Evolutionary conservation across 2,797 vertebrate genomes (phyloP), one percentile per base, ranked within the genome.

Genomic region (Vipera ursinii): DNA sequence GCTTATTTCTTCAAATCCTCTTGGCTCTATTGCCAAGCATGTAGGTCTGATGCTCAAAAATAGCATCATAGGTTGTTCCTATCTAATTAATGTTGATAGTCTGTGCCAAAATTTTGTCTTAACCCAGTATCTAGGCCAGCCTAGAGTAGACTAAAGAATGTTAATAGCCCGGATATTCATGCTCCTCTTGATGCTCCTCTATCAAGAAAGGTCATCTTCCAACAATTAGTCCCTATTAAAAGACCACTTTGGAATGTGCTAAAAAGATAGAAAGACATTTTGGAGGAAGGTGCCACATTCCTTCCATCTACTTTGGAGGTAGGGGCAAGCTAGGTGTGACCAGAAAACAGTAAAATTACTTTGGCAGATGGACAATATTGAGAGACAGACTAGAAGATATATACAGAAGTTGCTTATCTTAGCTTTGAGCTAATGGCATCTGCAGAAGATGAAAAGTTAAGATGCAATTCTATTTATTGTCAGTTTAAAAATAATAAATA

Each of bases 201-300:
- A 56, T 90, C 63, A 73, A 90, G 51, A 89, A 82, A 82, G n/a
- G 61, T 65, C 51, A 69, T 69, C 26, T 55, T 53, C 26, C 6
- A 55, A 89, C 61, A 89, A 53, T 89, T 89, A 89, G 28, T n/a
- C 53, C 61, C 61, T 63, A 53, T 89, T 89, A 65, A 89, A 51
- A 65, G 61, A 69, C 48, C 28, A 28, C 53, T 73, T 32, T 90
- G 88, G 88, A 89, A 89, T 89, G 88, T 89, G 61, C 48, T 89
- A 65, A 65, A 65, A 89, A n/a, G 48, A 28, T 53, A 69, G 28
- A 89, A 65, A 89, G 44, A 28, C 61, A 24, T 89, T 89, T 89
- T 55, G 53, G 48, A 15, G 53, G 7, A 89, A 89, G 61, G 88
- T 32, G 63, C 69, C 60, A 88, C 57, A 88, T 24, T 59, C 17